Percentiles rank a stretch among this genome's conserved stretches.
These are phyloP conservation scores for Aurelia sp. DNA, from an alignment of 30 jellyfish, hydroid and myxozoan genomes.

Conservation along the genomic window DNA sequence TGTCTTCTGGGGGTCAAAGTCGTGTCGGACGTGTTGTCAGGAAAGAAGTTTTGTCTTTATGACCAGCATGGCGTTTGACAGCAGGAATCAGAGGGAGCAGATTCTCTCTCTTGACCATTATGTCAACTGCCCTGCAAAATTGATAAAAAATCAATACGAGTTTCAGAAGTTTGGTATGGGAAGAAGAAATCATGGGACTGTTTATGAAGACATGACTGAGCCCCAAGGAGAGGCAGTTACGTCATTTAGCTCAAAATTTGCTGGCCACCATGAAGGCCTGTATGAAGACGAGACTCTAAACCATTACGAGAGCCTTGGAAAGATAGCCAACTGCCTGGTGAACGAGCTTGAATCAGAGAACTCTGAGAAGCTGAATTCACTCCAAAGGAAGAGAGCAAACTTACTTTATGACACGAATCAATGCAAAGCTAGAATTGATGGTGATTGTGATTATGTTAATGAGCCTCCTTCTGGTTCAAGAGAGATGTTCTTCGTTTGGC, in stretches of 20 bases:
- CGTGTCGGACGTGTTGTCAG: too few relatives aligned
- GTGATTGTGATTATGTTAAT: neutral
- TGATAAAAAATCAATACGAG: too few relatives aligned
- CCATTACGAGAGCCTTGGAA: constrained; percentile 37
- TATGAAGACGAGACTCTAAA: neutral
- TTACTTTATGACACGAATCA: neutral
- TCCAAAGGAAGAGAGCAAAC: constrained; percentile 1
- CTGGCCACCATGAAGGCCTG: neutral
- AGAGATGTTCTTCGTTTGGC: constrained; percentile 1
- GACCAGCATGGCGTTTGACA: too few relatives aligned
- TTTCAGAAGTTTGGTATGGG: too few relatives aligned
- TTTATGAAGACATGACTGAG: too few relatives aligned
- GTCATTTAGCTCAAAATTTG: neutral
- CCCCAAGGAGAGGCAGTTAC: too few relatives aligned
- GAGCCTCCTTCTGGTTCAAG: neutral
- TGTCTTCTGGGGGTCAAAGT: too few relatives aligned
- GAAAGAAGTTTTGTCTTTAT: too few relatives aligned
- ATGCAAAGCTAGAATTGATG: neutral
- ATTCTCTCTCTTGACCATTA: too few relatives aligned
- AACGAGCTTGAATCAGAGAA: constrained; percentile 14
- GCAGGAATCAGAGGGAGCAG: too few relatives aligned
- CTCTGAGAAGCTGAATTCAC: constrained; percentile 14
- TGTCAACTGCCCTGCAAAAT: too few relatives aligned
- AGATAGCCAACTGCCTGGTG: constrained; percentile 14
- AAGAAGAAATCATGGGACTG: too few relatives aligned